A percentile compares a stretch with the other conserved stretches of the same genome.
Conservation (phyloP, 2,888 invertebrate species). For the Andrena chrysosceles region DNA sequence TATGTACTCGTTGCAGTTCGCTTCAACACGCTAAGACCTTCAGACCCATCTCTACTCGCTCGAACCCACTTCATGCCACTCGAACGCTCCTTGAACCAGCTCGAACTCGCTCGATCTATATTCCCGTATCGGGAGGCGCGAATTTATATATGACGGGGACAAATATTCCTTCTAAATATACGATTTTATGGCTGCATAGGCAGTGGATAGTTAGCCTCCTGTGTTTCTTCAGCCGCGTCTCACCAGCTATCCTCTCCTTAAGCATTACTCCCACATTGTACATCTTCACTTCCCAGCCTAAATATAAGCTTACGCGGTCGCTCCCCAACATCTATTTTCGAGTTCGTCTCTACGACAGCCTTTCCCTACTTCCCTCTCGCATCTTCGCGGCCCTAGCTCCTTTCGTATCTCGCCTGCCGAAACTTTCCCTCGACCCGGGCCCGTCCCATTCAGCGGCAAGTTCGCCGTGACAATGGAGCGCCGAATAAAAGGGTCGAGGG, state of each 20-base stretch:
- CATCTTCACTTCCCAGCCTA: constrained; percentile 64
- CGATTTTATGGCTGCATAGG: background rate
- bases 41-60: no score
- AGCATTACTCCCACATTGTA: constrained; percentile 61
- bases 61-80: no score
- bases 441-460: constrained; percentile 28
- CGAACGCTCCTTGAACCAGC: no score
- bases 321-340: constrained; percentile 66
- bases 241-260: constrained; percentile 37
- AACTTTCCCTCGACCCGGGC: constrained; percentile 27
- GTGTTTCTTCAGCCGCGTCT: constrained; percentile 19
- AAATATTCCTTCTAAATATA: background rate
- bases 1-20: background rate
- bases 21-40: background rate
- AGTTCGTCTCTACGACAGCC: constrained; percentile 68
- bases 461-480: constrained; percentile 44
- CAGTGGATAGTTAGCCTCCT: background rate
- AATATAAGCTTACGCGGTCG: constrained; percentile 62
- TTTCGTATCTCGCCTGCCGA: constrained; percentile 27
- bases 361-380: constrained; percentile 69
- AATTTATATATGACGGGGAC: background rate
- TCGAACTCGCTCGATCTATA: no score
- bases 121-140: no score
- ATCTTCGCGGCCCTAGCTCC: constrained; percentile 15
- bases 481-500: constrained; percentile 39